Evolutionary conservation across 2,113 vertebrate species (phyloP).

Genomic region (Ondatra zibethicus): DNA sequence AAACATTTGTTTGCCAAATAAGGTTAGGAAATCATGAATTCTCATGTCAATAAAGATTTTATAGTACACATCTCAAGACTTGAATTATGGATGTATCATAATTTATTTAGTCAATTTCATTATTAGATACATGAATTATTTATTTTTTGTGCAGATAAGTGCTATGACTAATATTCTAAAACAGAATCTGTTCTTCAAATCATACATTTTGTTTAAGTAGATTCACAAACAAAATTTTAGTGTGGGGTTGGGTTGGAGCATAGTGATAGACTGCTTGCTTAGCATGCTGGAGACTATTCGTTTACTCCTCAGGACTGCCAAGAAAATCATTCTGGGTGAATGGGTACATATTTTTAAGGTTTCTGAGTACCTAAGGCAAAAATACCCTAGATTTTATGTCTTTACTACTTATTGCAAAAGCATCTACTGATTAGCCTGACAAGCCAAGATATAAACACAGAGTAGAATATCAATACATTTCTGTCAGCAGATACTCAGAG

Average conservation of each 20-base stretch:
- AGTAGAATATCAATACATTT: background rate
- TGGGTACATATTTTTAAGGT: background rate
- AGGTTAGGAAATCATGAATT: background rate
- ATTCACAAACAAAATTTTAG: background rate
- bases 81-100: background rate
- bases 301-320: background rate
- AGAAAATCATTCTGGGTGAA: background rate
- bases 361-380: background rate
- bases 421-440: no score
- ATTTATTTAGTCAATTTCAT: constrained; percentile 47
- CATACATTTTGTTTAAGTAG: background rate
- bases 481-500: background rate
- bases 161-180: background rate
- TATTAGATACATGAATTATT: background rate
- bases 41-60: background rate
- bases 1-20: background rate
- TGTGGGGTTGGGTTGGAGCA: background rate
- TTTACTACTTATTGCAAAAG: background rate
- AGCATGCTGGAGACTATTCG: background rate
- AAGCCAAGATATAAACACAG: background rate
- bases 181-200: background rate
- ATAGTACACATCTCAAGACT: background rate
- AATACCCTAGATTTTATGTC: background rate
- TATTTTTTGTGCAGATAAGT: background rate
- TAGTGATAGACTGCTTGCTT: background rate